Conservation (phyloP, 2,888 invertebrate genomes). For the Tupiocoris notatus region DNA sequence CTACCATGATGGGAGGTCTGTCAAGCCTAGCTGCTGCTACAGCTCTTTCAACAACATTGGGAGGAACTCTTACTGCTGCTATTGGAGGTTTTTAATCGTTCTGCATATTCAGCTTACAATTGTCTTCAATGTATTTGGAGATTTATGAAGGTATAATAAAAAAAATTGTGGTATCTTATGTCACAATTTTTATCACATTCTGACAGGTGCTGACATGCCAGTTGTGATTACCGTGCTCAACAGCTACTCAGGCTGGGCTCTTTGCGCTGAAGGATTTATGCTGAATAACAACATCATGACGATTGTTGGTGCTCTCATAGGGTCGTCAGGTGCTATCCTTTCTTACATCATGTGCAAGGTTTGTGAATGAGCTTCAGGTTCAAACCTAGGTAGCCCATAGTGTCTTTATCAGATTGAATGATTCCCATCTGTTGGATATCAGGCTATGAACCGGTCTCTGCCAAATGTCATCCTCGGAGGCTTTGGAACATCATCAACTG, state of each 20-base stretch:
- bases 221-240: conserved; percentile 90
- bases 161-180: too few relatives aligned
- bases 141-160: too few relatives aligned
- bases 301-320: conserved; percentile 85
- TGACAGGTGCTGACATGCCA: conserved; percentile 91
- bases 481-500: conserved; percentile 74
- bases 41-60: conserved; percentile 75
- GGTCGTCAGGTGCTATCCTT: conserved; percentile 86
- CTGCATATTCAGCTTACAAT: too few relatives aligned
- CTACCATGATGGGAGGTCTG: conserved; percentile 67
- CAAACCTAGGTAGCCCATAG: too few relatives aligned
- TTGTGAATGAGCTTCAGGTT: too few relatives aligned
- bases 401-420: too few relatives aligned
- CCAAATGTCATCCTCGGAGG: conserved; percentile 87
- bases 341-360: conserved; percentile 95
- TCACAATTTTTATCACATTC: too few relatives aligned
- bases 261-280: conserved; percentile 94
- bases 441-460: conserved; percentile 79
- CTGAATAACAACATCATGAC: conserved; percentile 89
- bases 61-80: conserved; percentile 81
- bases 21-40: conserved; percentile 74
- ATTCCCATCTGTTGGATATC: too few relatives aligned
- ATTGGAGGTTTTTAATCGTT: conserved; percentile 67
- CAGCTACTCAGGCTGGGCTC: conserved; percentile 90
- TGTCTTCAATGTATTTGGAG: too few relatives aligned